Percentiles rank a stretch among this genome's conserved stretches.
Conservation (phyloP, 2,113 vertebrate genomes). For the Calyptommatus sinebrachiatus region DNA sequence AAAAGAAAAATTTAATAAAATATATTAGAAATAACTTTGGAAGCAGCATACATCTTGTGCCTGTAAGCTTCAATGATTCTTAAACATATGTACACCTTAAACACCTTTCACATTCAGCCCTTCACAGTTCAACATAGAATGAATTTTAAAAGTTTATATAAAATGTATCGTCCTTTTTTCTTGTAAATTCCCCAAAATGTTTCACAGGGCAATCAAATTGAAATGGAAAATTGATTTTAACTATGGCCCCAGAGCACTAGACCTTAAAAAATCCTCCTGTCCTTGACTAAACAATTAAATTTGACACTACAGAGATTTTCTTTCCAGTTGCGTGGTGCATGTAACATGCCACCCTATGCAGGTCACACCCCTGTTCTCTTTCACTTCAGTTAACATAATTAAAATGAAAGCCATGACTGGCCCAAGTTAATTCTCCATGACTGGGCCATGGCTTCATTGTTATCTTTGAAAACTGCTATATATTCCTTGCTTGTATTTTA, state of each 20-base stretch:
- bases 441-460: not conserved
- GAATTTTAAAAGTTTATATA: not conserved
- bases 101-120: not conserved
- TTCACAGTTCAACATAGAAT: too few relatives aligned
- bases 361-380: conserved; percentile 3
- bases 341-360: not conserved
- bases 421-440: conserved; percentile 11
- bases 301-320: not conserved
- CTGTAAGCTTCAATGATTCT: not conserved
- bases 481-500: not conserved
- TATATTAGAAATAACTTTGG: too few relatives aligned
- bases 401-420: conserved; percentile 2
- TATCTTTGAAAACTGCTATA: not conserved
- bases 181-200: not conserved
- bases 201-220: not conserved
- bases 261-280: too few relatives aligned
- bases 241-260: not conserved
- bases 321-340: too few relatives aligned
- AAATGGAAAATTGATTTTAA: not conserved
- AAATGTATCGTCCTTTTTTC: not conserved
- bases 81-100: not conserved
- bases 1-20: not conserved
- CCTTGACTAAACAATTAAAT: not conserved
- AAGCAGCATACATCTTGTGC: not conserved
- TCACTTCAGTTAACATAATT: conserved; percentile 11